These are phyloP conservation scores for Minunthozetes semirufus DNA, from an alignment of 2,888 invertebrate genomes.

Conservation along the genomic window DNA sequence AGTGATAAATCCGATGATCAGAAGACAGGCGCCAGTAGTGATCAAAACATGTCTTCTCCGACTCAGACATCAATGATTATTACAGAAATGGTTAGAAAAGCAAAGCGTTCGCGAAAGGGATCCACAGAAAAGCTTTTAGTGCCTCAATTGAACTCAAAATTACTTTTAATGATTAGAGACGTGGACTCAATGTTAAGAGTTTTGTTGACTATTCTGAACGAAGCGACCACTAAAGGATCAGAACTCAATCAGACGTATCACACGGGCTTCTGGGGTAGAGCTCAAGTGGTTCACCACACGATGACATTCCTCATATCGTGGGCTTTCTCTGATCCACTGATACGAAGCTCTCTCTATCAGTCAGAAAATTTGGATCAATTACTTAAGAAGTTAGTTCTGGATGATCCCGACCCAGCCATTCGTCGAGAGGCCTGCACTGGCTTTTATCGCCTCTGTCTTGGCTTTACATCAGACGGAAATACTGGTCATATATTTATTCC, in stretches of 20 bases:
- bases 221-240: slow-evolving; percentile 66
- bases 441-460: slow-evolving; percentile 76
- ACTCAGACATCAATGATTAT: slow-evolving; percentile 19
- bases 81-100: slow-evolving; percentile 39
- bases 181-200: slow-evolving; percentile 73
- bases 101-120: slow-evolving; percentile 48
- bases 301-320: slow-evolving; percentile 87
- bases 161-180: slow-evolving; percentile 71
- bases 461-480: slow-evolving; percentile 50
- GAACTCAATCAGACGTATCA: slow-evolving; percentile 72
- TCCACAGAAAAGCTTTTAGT: slow-evolving; percentile 61
- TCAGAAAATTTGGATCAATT: slow-evolving; percentile 64
- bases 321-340: slow-evolving; percentile 77
- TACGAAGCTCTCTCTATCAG: slow-evolving; percentile 67
- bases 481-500: slow-evolving; percentile 53
- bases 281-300: slow-evolving; percentile 84
- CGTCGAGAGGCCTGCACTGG: slow-evolving; percentile 86
- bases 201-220: slow-evolving; percentile 75
- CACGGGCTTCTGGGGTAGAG: slow-evolving; percentile 85
- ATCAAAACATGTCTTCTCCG: background rate
- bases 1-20: slow-evolving; percentile 38
- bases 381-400: slow-evolving; percentile 74
- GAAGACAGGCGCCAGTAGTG: slow-evolving; percentile 37
- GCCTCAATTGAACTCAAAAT: slow-evolving; percentile 60
- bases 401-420: slow-evolving; percentile 86